Conservation (phyloP, 64 coral and sea anemone genomes). For the Montipora foliosa region DNA sequence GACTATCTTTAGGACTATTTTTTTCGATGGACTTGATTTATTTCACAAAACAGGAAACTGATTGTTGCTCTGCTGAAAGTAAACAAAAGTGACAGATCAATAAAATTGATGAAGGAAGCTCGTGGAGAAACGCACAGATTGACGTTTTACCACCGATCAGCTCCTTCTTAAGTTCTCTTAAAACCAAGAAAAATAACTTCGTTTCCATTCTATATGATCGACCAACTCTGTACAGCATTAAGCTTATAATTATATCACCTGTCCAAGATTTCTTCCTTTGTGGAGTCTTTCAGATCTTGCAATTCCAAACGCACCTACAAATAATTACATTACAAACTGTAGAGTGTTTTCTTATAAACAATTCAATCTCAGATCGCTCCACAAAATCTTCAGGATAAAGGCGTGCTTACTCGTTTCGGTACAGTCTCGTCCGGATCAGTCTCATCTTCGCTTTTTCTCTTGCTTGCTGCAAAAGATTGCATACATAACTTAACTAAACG, state of each 20-base stretch:
- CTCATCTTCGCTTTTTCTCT: conserved; percentile 54
- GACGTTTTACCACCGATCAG: too few species aligned
- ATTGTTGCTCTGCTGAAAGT: too few species aligned
- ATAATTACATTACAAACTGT: not conserved
- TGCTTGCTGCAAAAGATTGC: conserved; percentile 65
- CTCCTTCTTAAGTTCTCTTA: too few species aligned
- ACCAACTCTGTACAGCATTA: not conserved
- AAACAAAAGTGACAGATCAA: too few species aligned
- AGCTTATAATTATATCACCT: conserved; percentile 4
- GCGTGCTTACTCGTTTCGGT: conserved; percentile 79
- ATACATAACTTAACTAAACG: not conserved
- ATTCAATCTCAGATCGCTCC: not conserved
- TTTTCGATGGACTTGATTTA: too few species aligned
- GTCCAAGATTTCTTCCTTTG: conserved; percentile 40
- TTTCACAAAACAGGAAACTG: too few species aligned
- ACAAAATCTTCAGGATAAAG: not conserved
- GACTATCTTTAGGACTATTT: too few species aligned
- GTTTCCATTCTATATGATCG: not conserved
- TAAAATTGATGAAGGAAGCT: too few species aligned
- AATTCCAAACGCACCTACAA: conserved; percentile 41
- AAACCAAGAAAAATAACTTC: not conserved
- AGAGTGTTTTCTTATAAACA: not conserved
- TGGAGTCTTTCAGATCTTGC: conserved; percentile 42
- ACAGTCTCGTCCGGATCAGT: conserved; percentile 42
- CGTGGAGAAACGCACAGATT: too few species aligned